A percentile compares a stretch with the other conserved stretches of the same genome.
phyloP scores from a whole-genome alignment of 2,797 vertebrate genomes.

The Botia kubotai region DNA sequence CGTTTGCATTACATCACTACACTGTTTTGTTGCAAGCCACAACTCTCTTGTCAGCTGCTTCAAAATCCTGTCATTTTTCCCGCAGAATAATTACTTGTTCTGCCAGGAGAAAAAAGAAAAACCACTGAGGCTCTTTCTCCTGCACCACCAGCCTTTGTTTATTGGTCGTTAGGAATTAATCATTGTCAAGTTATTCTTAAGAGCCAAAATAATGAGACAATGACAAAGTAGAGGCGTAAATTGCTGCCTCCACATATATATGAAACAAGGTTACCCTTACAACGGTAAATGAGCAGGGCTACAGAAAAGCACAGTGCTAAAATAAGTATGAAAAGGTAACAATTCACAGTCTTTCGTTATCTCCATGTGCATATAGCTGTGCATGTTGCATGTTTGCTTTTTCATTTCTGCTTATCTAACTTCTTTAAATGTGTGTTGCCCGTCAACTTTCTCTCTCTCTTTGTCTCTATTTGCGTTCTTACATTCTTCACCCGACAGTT shows the following conservation, averaged over 20 bases:
- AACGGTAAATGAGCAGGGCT: constrained; percentile 68
- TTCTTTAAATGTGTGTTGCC: background rate
- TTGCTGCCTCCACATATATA: constrained; percentile 71
- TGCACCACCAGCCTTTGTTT: constrained; percentile 77
- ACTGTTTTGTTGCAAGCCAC: background rate
- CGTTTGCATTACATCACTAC: background rate
- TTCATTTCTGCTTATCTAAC: too few relatives aligned
- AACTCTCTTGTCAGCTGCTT: background rate
- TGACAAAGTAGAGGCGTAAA: constrained; percentile 76
- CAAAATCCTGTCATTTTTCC: constrained; percentile 40
- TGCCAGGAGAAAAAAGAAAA: constrained; percentile 38
- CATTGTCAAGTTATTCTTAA: constrained; percentile 82
- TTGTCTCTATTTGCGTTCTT: background rate
- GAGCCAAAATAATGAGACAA: constrained; percentile 83
- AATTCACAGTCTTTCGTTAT: too few relatives aligned
- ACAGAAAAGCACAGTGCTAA: background rate
- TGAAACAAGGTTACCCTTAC: constrained; percentile 79
- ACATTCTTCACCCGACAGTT: constrained; percentile 1
- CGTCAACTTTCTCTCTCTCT: background rate
- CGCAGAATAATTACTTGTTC: constrained; percentile 41
- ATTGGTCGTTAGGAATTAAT: constrained; percentile 82
- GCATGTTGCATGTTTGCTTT: too few relatives aligned
- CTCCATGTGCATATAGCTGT: too few relatives aligned
- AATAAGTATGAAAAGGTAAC: background rate
- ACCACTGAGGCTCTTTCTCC: constrained; percentile 49